Conservation (phyloP, 2,113 vertebrate genomes). For the Ammodytes dubius region DNA sequence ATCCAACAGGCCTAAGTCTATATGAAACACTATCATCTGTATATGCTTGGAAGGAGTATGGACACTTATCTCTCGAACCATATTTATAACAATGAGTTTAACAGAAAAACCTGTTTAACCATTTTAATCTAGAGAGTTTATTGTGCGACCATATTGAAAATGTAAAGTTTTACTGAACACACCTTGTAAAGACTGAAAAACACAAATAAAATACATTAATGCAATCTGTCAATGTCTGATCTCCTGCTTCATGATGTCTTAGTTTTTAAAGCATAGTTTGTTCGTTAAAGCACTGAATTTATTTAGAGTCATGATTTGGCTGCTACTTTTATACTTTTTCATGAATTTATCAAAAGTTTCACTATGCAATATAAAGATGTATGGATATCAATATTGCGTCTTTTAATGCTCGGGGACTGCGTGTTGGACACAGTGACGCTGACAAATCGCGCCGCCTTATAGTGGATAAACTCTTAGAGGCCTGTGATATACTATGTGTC, state of each 20-base stretch:
- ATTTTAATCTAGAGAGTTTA: slow-evolving; percentile 51
- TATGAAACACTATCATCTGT: slow-evolving; percentile 73
- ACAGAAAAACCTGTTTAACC: slow-evolving; percentile 40
- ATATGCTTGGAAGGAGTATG: slow-evolving; percentile 42
- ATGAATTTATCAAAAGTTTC: too few species aligned
- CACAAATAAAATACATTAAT: slow-evolving; percentile 70
- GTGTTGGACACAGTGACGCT: too few species aligned
- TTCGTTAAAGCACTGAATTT: neutral
- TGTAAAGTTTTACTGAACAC: slow-evolving; percentile 42
- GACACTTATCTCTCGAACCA: slow-evolving; percentile 57
- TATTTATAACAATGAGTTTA: slow-evolving; percentile 74
- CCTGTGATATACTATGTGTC: too few species aligned
- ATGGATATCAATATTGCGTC: too few species aligned
- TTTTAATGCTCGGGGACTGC: too few species aligned
- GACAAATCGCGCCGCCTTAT: too few species aligned
- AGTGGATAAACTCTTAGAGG: too few species aligned
- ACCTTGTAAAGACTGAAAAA: slow-evolving; percentile 24
- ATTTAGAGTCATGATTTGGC: neutral
- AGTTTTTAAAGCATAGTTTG: neutral
- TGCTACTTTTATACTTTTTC: neutral
- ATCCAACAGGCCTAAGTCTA: slow-evolving; percentile 67
- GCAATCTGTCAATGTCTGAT: slow-evolving; percentile 16
- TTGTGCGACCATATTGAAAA: slow-evolving; percentile 51
- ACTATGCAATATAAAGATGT: too few species aligned
- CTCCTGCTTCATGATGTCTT: slow-evolving; percentile 2